Conservation (phyloP, 2,888 invertebrate genomes). For the Podotricha telesiphe region DNA sequence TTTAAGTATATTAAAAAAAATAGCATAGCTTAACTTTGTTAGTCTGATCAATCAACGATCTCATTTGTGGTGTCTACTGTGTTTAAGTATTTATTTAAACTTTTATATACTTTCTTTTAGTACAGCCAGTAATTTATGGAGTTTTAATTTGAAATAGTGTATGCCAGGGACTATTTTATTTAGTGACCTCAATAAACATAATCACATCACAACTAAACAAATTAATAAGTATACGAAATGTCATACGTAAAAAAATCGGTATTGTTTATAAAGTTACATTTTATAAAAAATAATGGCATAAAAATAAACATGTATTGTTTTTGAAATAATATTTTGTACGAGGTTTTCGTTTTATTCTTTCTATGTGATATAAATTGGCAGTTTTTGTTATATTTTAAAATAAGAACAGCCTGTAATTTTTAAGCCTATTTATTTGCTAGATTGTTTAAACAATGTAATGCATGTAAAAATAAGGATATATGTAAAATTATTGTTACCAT, state of each 20-base stretch:
- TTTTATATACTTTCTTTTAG: neutral
- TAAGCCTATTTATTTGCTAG: neutral
- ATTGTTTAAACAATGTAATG: neutral
- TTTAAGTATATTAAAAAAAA: neutral
- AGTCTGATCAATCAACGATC: neutral
- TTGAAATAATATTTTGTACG: neutral
- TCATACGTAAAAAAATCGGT: too few relatives aligned
- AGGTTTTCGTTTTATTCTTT: neutral
- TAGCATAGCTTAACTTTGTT: constrained; percentile 1
- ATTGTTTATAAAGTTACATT: too few relatives aligned
- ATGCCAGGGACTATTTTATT: neutral
- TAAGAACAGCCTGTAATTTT: too few relatives aligned
- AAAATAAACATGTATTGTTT: neutral
- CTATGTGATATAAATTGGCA: constrained; percentile 3
- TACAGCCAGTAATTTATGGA: too few relatives aligned
- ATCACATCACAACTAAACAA: neutral
- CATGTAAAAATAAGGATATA: neutral
- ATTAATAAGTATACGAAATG: too few relatives aligned
- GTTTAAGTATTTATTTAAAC: neutral
- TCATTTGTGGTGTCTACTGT: constrained; percentile 16
- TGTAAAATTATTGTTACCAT: constrained; percentile 18
- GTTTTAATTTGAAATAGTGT: neutral
- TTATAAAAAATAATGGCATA: too few relatives aligned
- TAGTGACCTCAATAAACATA: neutral
- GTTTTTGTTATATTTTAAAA: constrained; percentile 5